Evolutionary conservation across 1,140 invertebrate genomes (phyloP), one percentile per base, ranked within the genome.

Genomic region (Chionoecetes opilio): DNA sequence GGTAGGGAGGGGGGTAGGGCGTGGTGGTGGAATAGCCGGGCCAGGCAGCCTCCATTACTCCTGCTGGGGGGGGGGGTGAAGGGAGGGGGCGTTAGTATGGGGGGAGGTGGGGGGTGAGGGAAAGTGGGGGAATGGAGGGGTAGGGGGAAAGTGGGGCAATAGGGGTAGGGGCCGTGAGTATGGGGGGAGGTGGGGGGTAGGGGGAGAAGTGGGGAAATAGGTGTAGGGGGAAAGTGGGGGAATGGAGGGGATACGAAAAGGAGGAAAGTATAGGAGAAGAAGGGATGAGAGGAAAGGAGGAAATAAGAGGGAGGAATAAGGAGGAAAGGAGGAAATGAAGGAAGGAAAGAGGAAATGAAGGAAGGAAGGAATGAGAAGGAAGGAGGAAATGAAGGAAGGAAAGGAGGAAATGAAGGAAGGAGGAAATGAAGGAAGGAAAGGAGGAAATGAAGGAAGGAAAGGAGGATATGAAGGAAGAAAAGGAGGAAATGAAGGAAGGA

Each of bases 11-110:
- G 0, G 93, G 87, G 34, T 94, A 94, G 8, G 86, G 86, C 8
- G 38, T 26, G 35, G 84, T 32, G 8, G 84, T 14, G n/a, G 92
- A 31, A 53, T 94, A 94, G 9, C 86, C 87, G 11, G 93, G 34
- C 93, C 93, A 94, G 9, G 86, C 93, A 11, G 93, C 32, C 34
- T 94, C 93, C 6, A 94, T 88, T 26, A 94, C 53, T 82, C 93
- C 93, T 94, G 93, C 0, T n/a, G 53, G 34, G 35, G 82, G 53
- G 37, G 91, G 82, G 63, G 9, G 31, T 35, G 63, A 35, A 53
- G 63, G 89, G 21, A 41, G 29, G 88, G 46, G 34, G 31, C 85
- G 32, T 87, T 26, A 11, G 32, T 31, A 29, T 29, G 29, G 0
- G 2, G n/a, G 32, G n/a, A n/a, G n/a, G n/a, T n/a, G n/a, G 38